Percentiles rank a stretch among this genome's conserved stretches.
These are phyloP conservation scores for Phaedon cochleariae DNA, from an alignment of 2,888 invertebrate genomes.

Conservation along the genomic window DNA sequence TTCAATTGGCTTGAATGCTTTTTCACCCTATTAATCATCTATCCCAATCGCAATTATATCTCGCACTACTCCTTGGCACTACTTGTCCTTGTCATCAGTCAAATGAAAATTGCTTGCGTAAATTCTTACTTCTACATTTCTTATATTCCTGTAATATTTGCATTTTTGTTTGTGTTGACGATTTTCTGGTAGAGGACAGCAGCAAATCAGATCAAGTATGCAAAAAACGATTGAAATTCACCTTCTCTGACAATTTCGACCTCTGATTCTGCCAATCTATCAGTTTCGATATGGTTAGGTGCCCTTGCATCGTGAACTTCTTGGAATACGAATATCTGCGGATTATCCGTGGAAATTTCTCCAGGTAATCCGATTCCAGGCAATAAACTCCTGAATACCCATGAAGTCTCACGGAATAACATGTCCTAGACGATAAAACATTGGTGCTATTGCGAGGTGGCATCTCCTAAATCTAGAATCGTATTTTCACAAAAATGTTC, in stretches of 20 bases:
- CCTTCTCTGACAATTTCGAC: slow-evolving; percentile 6
- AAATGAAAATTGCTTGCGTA: slow-evolving; percentile 2
- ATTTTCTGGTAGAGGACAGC: slow-evolving; percentile 4
- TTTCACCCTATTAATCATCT: slow-evolving; percentile 18
- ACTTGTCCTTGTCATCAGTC: neutral
- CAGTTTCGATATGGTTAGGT: too few relatives aligned
- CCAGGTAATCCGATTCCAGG: neutral
- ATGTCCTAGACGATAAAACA: slow-evolving; percentile 7
- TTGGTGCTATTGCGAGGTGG: slow-evolving; percentile 12
- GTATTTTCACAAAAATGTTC: neutral
- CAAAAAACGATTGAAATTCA: slow-evolving; percentile 9
- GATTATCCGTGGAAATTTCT: slow-evolving; percentile 8
- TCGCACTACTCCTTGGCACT: slow-evolving; percentile 13
- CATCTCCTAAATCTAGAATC: neutral
- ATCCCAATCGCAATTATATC: slow-evolving; percentile 15
- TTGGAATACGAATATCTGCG: slow-evolving; percentile 3
- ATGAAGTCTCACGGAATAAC: neutral
- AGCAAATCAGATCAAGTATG: slow-evolving; percentile 15
- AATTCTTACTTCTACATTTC: neutral
- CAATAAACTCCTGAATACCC: neutral
- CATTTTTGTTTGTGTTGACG: slow-evolving; percentile 3
- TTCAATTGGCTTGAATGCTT: slow-evolving; percentile 15
- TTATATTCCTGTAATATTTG: neutral
- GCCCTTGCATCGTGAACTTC: slow-evolving; percentile 15
- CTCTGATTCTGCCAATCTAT: slow-evolving; percentile 13